phyloP scores from a whole-genome alignment of 2,888 invertebrate species.

The Nomada lathburiana region DNA sequence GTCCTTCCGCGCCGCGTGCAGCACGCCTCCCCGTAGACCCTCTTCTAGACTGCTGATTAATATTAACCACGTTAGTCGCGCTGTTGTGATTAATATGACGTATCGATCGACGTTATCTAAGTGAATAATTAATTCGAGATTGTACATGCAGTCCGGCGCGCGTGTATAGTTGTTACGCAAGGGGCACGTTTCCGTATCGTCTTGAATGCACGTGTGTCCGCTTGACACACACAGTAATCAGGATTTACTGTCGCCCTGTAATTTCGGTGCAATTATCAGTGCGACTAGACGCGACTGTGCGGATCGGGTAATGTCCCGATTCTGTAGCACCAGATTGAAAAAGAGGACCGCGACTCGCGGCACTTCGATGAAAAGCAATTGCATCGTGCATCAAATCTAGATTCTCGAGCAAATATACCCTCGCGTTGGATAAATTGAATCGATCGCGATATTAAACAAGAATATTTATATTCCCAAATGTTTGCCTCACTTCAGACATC shows the following conservation, averaged over 20 bases:
- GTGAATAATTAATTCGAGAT: conserved; percentile 74
- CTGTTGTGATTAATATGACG: conserved; percentile 72
- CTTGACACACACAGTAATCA: conserved; percentile 37
- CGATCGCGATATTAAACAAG: too few relatives aligned
- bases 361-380: too few relatives aligned
- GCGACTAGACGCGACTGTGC: conserved; percentile 11
- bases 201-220: conserved; percentile 52
- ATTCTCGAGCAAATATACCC: too few relatives aligned
- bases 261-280: conserved; percentile 46
- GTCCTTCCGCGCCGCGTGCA: conserved; percentile 55
- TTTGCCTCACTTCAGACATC: too few relatives aligned
- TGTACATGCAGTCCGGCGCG: conserved; percentile 61
- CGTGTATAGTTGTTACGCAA: conserved; percentile 58
- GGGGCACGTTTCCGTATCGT: conserved; percentile 54
- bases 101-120: conserved; percentile 76
- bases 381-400: too few relatives aligned
- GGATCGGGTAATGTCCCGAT: not conserved
- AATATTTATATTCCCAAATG: too few relatives aligned
- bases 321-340: not conserved
- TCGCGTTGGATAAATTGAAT: too few relatives aligned
- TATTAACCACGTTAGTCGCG: conserved; percentile 75
- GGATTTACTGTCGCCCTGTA: conserved; percentile 34
- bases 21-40: conserved; percentile 59
- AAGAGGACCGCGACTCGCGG: not conserved
- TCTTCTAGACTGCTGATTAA: conserved; percentile 73